These are phyloP conservation scores for Tachystola acroxantha DNA, from an alignment of 2,888 invertebrate genomes.

Conservation along the genomic window DNA sequence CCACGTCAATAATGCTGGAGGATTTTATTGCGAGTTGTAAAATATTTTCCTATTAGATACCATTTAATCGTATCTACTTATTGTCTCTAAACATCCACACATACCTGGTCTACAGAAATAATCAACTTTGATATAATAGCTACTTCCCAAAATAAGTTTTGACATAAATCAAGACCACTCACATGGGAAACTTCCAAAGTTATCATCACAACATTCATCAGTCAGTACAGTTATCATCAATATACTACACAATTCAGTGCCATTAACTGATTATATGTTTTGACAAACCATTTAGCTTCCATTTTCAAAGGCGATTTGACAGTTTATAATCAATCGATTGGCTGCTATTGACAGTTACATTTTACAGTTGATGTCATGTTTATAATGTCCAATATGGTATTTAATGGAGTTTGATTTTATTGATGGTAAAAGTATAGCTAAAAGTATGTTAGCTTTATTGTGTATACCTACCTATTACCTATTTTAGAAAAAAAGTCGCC, in stretches of 20 bases:
- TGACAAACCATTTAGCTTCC: conserved; percentile 67
- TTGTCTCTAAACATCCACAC: conserved; percentile 1
- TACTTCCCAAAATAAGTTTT: no score
- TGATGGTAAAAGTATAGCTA: conserved; percentile 15
- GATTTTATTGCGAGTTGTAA: conserved; percentile 59
- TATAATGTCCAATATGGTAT: conserved; percentile 44
- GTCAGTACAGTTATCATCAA: conserved; percentile 29
- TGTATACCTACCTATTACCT: no score
- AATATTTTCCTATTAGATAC: conserved; percentile 37
- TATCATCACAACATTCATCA: conserved; percentile 65
- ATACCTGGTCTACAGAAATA: no score
- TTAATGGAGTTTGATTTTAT: conserved; percentile 36
- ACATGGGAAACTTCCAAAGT: no score
- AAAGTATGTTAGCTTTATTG: no score
- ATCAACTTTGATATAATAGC: no score
- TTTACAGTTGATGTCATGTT: conserved; percentile 62
- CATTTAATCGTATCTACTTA: conserved; percentile 49
- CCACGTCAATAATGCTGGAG: conserved; percentile 56
- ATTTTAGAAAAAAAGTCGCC: no score
- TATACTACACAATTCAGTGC: conserved; percentile 41
- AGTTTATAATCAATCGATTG: conserved; percentile 45
- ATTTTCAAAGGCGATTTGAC: conserved; percentile 43
- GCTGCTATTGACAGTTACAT: conserved; percentile 57
- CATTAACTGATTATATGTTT: conserved; percentile 69
- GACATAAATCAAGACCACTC: no score